Percentiles rank a stretch among this genome's conserved stretches.
These are phyloP conservation scores for Philopedon plagiatum DNA, from an alignment of 2,888 invertebrate species.

Conservation along the genomic window DNA sequence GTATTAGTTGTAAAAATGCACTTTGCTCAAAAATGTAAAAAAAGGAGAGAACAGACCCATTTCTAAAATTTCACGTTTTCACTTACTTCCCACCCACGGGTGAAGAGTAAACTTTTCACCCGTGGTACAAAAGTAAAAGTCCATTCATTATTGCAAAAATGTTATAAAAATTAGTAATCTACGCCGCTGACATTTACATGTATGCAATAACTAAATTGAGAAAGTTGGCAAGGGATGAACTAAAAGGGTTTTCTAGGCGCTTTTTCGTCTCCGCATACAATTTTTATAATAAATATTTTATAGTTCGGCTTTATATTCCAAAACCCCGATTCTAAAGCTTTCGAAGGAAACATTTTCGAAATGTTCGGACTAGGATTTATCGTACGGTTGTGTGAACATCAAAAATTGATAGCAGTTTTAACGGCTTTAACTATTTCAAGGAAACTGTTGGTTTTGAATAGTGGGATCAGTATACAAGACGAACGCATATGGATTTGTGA, in stretches of 20 bases:
- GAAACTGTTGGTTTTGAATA: not conserved
- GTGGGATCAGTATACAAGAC: too few species aligned
- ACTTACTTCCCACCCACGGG: too few species aligned
- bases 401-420: slow-evolving; percentile 1
- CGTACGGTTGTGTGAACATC: slow-evolving; percentile 8
- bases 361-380: slow-evolving; percentile 12
- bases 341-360: slow-evolving; percentile 30
- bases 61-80: too few species aligned
- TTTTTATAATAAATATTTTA: slow-evolving; percentile 40
- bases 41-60: too few species aligned
- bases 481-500: too few species aligned
- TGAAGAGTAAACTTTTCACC: too few species aligned
- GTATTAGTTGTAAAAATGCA: too few species aligned
- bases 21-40: too few species aligned
- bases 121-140: too few species aligned
- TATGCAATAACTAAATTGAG: slow-evolving; percentile 18
- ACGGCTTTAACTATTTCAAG: not conserved
- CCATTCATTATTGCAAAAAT: too few species aligned
- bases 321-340: slow-evolving; percentile 26
- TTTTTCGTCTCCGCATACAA: slow-evolving; percentile 27
- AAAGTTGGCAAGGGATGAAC: slow-evolving; percentile 26
- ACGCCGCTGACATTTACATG: slow-evolving; percentile 15
- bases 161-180: too few species aligned
- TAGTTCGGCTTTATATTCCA: slow-evolving; percentile 31
- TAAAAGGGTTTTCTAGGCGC: slow-evolving; percentile 27